Evolutionary conservation across 2,797 vertebrate genomes (phyloP).

Genomic region (Emys orbicularis): DNA sequence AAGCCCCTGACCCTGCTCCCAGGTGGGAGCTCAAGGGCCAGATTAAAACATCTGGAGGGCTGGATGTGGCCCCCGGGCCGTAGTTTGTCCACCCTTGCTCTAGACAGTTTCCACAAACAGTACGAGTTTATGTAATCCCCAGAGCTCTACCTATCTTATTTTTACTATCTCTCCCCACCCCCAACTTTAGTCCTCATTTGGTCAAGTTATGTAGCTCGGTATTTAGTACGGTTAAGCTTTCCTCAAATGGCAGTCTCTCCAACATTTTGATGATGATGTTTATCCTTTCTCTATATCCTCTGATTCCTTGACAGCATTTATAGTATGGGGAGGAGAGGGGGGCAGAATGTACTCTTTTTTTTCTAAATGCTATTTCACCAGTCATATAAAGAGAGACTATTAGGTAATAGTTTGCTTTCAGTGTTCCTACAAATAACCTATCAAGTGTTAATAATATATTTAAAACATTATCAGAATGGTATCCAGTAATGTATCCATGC

Average conservation of each 20-base stretch:
- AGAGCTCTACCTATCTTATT: neutral
- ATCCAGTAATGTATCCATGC: neutral
- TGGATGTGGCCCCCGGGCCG: too few species aligned
- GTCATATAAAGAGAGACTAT: neutral
- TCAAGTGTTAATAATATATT: neutral
- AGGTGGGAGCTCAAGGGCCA: too few species aligned
- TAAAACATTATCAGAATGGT: neutral
- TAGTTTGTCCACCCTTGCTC: too few species aligned
- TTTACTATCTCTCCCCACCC: accelerated
- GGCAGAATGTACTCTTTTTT: neutral
- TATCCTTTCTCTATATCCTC: neutral
- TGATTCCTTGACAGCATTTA: neutral
- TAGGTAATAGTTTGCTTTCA: neutral
- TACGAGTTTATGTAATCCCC: neutral
- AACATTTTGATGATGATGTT: neutral
- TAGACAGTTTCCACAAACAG: neutral
- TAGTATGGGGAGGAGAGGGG: neutral
- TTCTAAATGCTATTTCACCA: neutral
- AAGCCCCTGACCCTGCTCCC: too few species aligned
- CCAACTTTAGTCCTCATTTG: neutral
- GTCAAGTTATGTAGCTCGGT: neutral
- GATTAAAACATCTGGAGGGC: too few species aligned
- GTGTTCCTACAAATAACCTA: neutral
- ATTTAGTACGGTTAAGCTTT: neutral
- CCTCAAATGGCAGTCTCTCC: neutral